These are phyloP conservation scores for Epinephelus fuscoguttatus DNA, from an alignment of 2,113 vertebrate genomes.

Conservation along the genomic window DNA sequence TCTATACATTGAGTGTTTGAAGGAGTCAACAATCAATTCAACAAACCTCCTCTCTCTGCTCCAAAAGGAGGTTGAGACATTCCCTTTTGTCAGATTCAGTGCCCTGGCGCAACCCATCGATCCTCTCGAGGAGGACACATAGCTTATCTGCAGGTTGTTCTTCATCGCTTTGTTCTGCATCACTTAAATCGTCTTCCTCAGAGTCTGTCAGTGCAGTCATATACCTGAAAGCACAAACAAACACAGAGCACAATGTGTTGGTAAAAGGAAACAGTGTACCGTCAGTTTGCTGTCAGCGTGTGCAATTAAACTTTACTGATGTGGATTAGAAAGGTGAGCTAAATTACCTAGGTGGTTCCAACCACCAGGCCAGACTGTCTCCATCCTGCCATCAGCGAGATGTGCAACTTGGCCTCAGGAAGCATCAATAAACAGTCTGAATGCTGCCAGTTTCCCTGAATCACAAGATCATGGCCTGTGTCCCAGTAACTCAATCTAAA, in stretches of 20 bases:
- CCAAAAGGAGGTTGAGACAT: slow-evolving; percentile 86
- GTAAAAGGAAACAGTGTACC: not conserved
- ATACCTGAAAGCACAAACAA: slow-evolving; percentile 86
- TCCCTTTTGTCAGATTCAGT: slow-evolving; percentile 86
- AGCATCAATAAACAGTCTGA: slow-evolving; percentile 1
- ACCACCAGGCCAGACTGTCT: slow-evolving; percentile 14
- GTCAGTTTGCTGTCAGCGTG: slow-evolving; percentile 14
- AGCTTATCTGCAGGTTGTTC: slow-evolving; percentile 78
- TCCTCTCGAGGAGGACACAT: slow-evolving; percentile 83
- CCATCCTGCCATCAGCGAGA: slow-evolving; percentile 20
- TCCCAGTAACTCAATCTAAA: not conserved
- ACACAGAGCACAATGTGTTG: not conserved
- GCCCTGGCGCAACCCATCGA: slow-evolving; percentile 86
- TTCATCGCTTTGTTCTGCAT: slow-evolving; percentile 60
- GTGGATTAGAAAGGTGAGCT: slow-evolving; percentile 11
- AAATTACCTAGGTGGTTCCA: not conserved
- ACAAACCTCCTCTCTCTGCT: slow-evolving; percentile 88
- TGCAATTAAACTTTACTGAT: slow-evolving; percentile 7
- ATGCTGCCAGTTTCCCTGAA: slow-evolving; percentile 1
- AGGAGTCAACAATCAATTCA: not conserved
- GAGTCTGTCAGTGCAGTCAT: slow-evolving; percentile 95
- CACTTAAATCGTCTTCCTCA: slow-evolving; percentile 88
- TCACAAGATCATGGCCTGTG: not conserved
- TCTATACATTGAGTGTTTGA: not conserved
- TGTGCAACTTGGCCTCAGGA: not conserved